Percentiles rank a stretch among this genome's conserved stretches.
Evolutionary conservation across 2,113 vertebrate species (phyloP).

Genomic region (Pteropus alecto): DNA sequence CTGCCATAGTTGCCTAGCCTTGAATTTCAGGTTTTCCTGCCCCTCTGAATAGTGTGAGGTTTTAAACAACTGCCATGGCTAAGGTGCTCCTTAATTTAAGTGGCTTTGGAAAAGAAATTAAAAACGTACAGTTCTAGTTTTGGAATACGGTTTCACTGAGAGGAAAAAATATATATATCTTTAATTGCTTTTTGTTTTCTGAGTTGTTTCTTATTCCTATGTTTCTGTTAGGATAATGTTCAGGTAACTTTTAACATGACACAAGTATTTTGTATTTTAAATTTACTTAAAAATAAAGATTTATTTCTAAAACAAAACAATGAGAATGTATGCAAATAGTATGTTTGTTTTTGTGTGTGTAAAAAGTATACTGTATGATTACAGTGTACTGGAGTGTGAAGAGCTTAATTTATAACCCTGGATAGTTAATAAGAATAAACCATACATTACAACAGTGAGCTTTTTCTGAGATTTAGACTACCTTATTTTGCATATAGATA

Average conservation of each 20-base stretch:
- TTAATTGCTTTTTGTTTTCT: not conserved
- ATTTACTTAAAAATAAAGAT: constrained; percentile 45
- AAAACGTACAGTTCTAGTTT: not conserved
- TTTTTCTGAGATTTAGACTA: constrained; percentile 45
- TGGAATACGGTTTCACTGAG: not conserved
- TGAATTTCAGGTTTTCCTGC: not conserved
- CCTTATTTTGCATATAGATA: constrained; percentile 13
- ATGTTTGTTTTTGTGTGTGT: constrained; percentile 28
- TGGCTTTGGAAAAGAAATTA: not conserved
- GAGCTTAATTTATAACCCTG: constrained; percentile 71
- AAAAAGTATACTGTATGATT: constrained; percentile 65
- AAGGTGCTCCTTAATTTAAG: not conserved
- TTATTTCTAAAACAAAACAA: constrained; percentile 55
- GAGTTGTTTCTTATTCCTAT: constrained; percentile 28
- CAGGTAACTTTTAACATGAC: not conserved
- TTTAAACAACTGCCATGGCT: not conserved
- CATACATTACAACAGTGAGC: constrained; percentile 47
- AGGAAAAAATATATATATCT: not conserved
- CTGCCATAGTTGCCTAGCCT: not conserved
- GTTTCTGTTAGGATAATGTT: constrained; percentile 28
- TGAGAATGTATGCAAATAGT: constrained; percentile 56
- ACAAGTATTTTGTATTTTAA: constrained; percentile 24
- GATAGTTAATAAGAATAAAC: constrained; percentile 70
- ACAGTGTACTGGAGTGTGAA: constrained; percentile 59
- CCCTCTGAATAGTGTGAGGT: not conserved